Percentiles rank a stretch among this genome's conserved stretches.
phyloP scores from a whole-genome alignment of 2,888 invertebrate genomes.

The Ellobium chinense region DNA sequence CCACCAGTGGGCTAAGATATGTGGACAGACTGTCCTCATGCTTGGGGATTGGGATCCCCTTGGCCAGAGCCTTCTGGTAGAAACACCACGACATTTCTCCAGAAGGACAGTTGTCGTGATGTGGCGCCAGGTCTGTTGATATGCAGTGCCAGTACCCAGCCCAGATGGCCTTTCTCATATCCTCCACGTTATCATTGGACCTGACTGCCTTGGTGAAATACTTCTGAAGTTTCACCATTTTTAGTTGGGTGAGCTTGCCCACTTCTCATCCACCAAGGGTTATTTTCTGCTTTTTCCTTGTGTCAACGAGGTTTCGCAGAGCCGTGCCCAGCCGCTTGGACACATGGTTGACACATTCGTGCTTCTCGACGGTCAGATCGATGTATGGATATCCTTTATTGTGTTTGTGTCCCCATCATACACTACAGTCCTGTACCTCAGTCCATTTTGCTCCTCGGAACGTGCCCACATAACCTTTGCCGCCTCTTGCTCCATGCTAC shows the following conservation, averaged over 20 bases:
- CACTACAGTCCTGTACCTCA: not conserved
- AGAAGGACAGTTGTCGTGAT: slow-evolving; percentile 7
- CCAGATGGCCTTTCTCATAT: slow-evolving; percentile 5
- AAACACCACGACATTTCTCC: slow-evolving; percentile 32
- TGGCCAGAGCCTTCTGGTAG: slow-evolving; percentile 15
- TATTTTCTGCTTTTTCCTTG: not conserved
- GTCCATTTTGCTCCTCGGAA: not conserved
- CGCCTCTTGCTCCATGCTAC: slow-evolving; percentile 22
- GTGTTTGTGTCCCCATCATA: too few species aligned
- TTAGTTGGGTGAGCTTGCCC: not conserved
- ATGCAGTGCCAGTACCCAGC: slow-evolving; percentile 6
- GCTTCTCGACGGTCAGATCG: not conserved
- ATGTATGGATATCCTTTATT: slow-evolving; percentile 1
- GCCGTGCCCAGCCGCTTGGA: slow-evolving; percentile 19
- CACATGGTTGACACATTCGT: slow-evolving; percentile 31
- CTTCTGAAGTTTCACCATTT: not conserved
- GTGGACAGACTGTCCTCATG: slow-evolving; percentile 10
- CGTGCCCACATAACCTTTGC: not conserved
- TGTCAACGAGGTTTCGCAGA: not conserved
- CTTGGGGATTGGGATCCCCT: not conserved
- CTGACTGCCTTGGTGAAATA: not conserved
- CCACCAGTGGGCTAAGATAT: not conserved
- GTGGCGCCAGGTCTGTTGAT: slow-evolving; percentile 21
- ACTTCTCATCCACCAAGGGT: slow-evolving; percentile 7
- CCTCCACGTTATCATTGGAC: not conserved